Evolutionary conservation across 2,888 invertebrate species (phyloP), one percentile per base, ranked within the genome.

Genomic region (Drosophila testacea): DNA sequence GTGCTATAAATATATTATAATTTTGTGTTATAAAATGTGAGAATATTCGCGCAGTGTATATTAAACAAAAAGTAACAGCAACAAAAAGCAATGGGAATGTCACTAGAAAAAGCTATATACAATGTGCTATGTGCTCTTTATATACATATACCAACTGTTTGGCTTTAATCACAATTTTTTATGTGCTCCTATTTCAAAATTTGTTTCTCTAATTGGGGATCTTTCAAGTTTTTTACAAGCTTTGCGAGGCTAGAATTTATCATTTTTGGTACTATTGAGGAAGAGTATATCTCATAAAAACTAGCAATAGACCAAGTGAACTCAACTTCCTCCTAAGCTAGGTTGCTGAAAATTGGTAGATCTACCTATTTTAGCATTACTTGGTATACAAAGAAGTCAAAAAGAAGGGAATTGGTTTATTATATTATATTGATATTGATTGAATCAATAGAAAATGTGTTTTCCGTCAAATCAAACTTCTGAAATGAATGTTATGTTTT

Each of bases 71-170:
- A 44, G 30, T 11, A 27, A 38, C 16, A 13, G 38, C 9, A 46
- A 34, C 44, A 22, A 48, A 39, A 16, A 44, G 32, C 47, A 47
- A 42, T 67, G 22, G 11, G 27, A 16, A 38, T n/a, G 16, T 42
- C 48, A 32, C 34, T 59, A 52, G 10, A 52, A 28, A 36, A 34
- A 42, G 38, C 56, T 47, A 62, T 32, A 52, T 54, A 61, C 28
- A 61, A 61, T 16, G 16, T 16, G 16, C 16, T 16, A 27, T 38
- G 41, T 30, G 52, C 41, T 52, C 46, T 39, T 69, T 61, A 39
- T 61, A 74, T 70, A 36, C 6, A 52, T 10, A 55, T 7, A 38
- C 48, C 75, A 72, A 63, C 56, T 72, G 72, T 42, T 72, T 57
- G 48, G 11, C 54, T 63, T 63, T 64, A 72, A 73, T 73, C 59